Base-by-base conservation (phyloP, 2,797 vertebrate species). In the Neopelma chrysocephalum region DNA sequence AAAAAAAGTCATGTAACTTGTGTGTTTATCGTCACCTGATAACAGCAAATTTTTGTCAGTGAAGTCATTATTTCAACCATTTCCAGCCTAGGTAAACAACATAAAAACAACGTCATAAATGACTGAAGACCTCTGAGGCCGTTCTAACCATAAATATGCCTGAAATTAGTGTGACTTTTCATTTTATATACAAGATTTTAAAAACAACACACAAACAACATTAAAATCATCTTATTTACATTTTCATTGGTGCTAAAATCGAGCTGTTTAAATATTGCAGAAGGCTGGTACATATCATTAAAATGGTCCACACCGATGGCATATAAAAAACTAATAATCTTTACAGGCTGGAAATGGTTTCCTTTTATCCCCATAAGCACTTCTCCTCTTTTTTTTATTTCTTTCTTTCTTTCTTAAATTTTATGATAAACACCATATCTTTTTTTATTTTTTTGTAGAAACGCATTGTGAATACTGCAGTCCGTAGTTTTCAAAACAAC, bases 171-270 rank as follows among this genome's bases (percentile, higher is more conserved):
- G 96, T 98, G 97, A 98, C 94, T 95, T 97, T 97, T 98, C 92
- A 97, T 98, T 98, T 98, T 98, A 98, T 98, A 98, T 98, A 98
- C 98, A 98, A 85, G 96, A 97, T 97, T 98, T 97, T 95, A 77
- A 96, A 97, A 95, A 97, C 95, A 97, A 97, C 96, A 97, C 95
- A 97, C 95, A 97, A 98, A 98, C 98, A 98, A 97, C 97, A 98
- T 98, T 98, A 98, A 96, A 98, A 98, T 98, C 98, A 98, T 98
- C 98, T 98, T 98, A 98, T 98, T 98, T 98, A 98, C 98, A 98
- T 97, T 97, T 97, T 98, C 97, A 97, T 98, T 92, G 97, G 97
- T 98, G 97, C 97, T 98, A 97, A 96, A 93, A 96, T 97, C 4
- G 96, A 97, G 87, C 93, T 96, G 96, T 96, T 98, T 98, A 98